These are phyloP conservation scores for Trichomycterus rosablanca DNA, from an alignment of 2,113 vertebrate species.

Conservation along the genomic window DNA sequence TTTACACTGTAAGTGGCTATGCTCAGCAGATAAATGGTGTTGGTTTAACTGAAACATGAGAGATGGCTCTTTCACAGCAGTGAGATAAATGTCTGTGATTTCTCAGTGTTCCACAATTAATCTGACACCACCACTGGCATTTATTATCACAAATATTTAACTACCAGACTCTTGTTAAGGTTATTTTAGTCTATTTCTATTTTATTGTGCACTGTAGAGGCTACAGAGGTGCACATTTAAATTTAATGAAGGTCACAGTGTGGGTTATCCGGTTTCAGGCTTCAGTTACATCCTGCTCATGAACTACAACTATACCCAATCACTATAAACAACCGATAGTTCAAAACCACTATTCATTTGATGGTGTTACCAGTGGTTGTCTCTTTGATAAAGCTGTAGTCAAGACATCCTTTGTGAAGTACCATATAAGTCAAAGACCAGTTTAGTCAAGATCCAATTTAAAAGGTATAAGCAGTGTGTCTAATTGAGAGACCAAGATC, in stretches of 20 bases:
- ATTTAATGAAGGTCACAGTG: constrained; percentile 63
- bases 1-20: background rate
- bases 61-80: background rate
- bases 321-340: constrained; percentile 23
- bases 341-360: constrained; percentile 26
- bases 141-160: too few species aligned
- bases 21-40: background rate
- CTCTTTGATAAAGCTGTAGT: too few species aligned
- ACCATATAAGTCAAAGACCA: too few species aligned
- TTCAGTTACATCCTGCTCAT: constrained; percentile 56
- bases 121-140: too few species aligned
- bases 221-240: constrained; percentile 56
- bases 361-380: too few species aligned
- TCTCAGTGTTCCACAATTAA: background rate
- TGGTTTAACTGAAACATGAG: constrained; percentile 19
- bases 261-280: constrained; percentile 64
- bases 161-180: too few species aligned
- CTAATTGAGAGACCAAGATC: too few species aligned
- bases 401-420: too few species aligned
- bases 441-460: too few species aligned
- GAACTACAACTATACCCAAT: constrained; percentile 13
- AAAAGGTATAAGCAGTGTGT: too few species aligned
- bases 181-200: too few species aligned
- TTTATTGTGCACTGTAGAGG: constrained; percentile 26
- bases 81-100: background rate